phyloP scores from a whole-genome alignment of 2,797 vertebrate species.

The Phalloptychus januarius region DNA sequence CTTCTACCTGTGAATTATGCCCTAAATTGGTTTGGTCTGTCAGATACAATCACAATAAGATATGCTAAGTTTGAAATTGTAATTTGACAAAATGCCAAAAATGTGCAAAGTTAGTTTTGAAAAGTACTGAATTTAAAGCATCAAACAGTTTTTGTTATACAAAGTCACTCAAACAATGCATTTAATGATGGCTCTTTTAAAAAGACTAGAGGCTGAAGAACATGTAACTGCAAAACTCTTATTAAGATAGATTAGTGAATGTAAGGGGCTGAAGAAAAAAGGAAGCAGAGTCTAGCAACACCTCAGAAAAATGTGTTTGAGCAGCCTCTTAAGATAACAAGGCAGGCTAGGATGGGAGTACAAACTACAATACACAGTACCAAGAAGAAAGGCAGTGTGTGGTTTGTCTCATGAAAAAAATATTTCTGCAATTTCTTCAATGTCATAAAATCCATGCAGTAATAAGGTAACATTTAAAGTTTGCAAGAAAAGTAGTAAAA shows the following conservation, averaged over 20 bases:
- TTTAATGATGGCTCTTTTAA: neutral
- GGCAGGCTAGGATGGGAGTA: neutral
- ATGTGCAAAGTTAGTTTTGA: neutral
- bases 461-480: neutral
- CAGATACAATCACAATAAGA: neutral
- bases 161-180: neutral
- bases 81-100: neutral
- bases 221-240: neutral
- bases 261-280: neutral
- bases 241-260: neutral
- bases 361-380: neutral
- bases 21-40: neutral
- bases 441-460: neutral
- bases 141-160: neutral
- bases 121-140: neutral
- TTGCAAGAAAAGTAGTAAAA: neutral
- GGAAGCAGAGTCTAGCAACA: neutral
- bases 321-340: neutral
- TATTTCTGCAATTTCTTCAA: neutral
- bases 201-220: neutral
- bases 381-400: neutral
- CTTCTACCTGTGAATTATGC: neutral
- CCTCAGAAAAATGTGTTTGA: neutral
- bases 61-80: neutral
- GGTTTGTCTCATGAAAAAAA: neutral